A percentile compares a stretch with the other conserved stretches of the same genome.
These are phyloP conservation scores for Drosophila watanabei DNA, from an alignment of 1,140 invertebrate species.

Conservation along the genomic window DNA sequence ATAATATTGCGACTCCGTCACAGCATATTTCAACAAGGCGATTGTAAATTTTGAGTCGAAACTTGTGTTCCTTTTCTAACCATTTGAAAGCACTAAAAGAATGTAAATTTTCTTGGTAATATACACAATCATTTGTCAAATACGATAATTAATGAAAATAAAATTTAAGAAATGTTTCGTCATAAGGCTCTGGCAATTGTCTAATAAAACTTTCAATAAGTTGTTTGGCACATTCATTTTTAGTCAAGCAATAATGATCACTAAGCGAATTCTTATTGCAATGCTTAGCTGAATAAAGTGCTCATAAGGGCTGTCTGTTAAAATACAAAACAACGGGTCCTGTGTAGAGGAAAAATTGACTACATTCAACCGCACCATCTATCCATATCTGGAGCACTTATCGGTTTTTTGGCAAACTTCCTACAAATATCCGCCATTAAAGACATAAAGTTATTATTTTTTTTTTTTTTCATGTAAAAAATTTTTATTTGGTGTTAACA, in stretches of 20 bases:
- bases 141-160: conserved; percentile 27
- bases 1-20: too few relatives aligned
- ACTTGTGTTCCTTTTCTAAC: conserved; percentile 23
- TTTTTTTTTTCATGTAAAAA: too few relatives aligned
- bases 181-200: conserved; percentile 27
- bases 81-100: conserved; percentile 31
- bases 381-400: conserved; percentile 17
- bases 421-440: background rate
- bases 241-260: conserved; percentile 1
- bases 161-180: conserved; percentile 30
- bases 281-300: background rate
- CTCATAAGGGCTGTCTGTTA: background rate
- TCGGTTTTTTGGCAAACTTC: conserved; percentile 11
- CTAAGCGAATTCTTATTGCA: background rate
- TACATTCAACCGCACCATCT: conserved; percentile 8
- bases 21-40: background rate
- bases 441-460: too few relatives aligned
- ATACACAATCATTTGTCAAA: conserved; percentile 20
- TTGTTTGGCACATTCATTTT: conserved; percentile 17
- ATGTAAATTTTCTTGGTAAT: conserved; percentile 9
- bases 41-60: conserved; percentile 25
- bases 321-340: conserved; percentile 16
- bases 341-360: conserved; percentile 18
- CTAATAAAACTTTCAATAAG: conserved; percentile 25
- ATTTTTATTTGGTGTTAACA: too few relatives aligned